Evolutionary conservation across 2,797 vertebrate species (phyloP).

Genomic region (Neopelma chrysocephalum): DNA sequence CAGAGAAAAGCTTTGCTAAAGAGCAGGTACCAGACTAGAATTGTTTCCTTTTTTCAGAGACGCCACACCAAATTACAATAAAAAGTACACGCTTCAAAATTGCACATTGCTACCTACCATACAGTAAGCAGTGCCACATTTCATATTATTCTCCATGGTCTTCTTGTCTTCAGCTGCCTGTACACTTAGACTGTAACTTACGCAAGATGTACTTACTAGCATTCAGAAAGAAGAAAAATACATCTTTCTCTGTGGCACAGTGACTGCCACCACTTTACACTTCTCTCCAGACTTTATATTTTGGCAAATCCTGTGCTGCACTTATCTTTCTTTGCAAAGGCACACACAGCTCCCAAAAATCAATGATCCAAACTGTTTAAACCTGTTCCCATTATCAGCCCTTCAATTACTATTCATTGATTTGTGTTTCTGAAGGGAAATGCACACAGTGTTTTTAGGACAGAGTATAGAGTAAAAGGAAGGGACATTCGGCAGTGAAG

Average conservation of each 20-base stretch:
- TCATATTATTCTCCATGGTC: neutral
- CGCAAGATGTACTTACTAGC: neutral
- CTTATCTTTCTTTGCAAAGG: neutral
- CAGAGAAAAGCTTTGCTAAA: neutral
- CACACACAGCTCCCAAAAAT: neutral
- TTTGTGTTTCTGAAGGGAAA: neutral
- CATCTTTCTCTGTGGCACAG: neutral
- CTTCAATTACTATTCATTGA: neutral
- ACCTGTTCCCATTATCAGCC: neutral
- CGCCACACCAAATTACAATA: neutral
- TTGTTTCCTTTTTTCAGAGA: neutral
- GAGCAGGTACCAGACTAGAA: neutral
- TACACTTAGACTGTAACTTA: neutral
- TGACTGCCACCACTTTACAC: neutral
- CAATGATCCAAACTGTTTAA: neutral
- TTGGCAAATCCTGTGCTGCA: neutral
- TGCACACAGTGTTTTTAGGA: neutral
- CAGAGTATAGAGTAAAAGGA: neutral
- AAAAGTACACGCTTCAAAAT: neutral
- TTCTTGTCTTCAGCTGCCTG: neutral
- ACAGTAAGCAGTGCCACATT: neutral
- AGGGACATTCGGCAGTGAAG: neutral
- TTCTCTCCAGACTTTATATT: neutral
- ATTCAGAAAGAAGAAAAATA: neutral
- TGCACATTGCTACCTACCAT: neutral